Base-by-base conservation (phyloP, 1,140 invertebrate species). In the Diuraphis noxia region DNA sequence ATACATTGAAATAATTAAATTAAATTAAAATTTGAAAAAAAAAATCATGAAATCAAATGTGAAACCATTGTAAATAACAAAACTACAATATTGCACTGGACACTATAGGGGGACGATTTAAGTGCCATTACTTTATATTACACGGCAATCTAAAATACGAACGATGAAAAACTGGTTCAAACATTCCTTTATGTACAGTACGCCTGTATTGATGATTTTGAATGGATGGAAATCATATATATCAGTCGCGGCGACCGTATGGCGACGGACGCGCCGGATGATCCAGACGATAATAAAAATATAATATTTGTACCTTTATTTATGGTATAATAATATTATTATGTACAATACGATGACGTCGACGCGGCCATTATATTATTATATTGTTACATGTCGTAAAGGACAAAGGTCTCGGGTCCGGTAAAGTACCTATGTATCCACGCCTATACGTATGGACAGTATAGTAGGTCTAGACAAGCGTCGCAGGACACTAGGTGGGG, bases 281-380 rank as follows among this genome's bases (percentile, higher is more conserved):
- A 85, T 85, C 84, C 43, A 86, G 43, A 86, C 43, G 84, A 86
- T 86, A 86, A 86, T 36, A 36, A 36, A 84, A 49, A 86, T 10
- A 46, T 82, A 25, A 79, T 79, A 36, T 36, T 56, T 10, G 77
- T 21, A 79, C 21, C 77, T 21, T 79, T n/a, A n/a, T n/a, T 36
- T 36, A 79, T 9, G 21, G 36, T 79, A 79, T 4, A 79, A 36
- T 36, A 36, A 23, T 77, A 77, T 52, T 23, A 23, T 56, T n/a
- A 36, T 38, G 40, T 30, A 82, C 38, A 82, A 82, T 41, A 3
- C n/a, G 7, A 86, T 36, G 34, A 10, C 43, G 43, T 17, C 84
- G 21, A 25, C 34, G 34, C 19, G 36, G 7, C 25, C 25, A 82
- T 82, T 25, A 36, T 36, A 34, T 43, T 13, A 34, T 30, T 6